Evolutionary conservation across 1,140 invertebrate species (phyloP).

Genomic region (Belonocnema kinseyi): DNA sequence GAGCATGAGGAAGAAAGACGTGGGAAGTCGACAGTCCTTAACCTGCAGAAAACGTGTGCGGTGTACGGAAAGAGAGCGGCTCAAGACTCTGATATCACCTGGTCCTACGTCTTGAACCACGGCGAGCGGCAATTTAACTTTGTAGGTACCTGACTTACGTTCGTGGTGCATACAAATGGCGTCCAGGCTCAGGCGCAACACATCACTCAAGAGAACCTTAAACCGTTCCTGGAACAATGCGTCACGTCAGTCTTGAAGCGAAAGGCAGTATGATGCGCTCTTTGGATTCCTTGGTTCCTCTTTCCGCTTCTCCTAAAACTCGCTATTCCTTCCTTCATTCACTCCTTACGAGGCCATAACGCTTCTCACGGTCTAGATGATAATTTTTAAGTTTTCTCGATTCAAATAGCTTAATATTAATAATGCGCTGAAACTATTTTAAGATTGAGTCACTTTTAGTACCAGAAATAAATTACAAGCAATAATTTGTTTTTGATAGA

Average conservation of each 20-base stretch:
- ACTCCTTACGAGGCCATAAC: no score
- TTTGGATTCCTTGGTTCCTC: no score
- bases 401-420: no score
- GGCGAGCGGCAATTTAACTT: slow-evolving; percentile 61
- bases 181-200: slow-evolving; percentile 36
- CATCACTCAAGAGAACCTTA: slow-evolving; percentile 46
- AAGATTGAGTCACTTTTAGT: no score
- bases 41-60: slow-evolving; percentile 50
- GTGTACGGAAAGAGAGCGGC: slow-evolving; percentile 43
- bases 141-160: slow-evolving; percentile 51
- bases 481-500: no score
- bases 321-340: no score
- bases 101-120: slow-evolving; percentile 52
- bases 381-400: no score
- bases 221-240: slow-evolving; percentile 45
- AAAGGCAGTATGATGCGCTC: slow-evolving; percentile 30
- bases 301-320: no score
- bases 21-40: slow-evolving; percentile 36
- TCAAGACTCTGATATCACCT: slow-evolving; percentile 53
- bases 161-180: slow-evolving; percentile 56
- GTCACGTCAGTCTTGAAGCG: slow-evolving; percentile 42
- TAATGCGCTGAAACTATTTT: no score
- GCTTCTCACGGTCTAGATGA: no score
- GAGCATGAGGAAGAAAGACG: slow-evolving; percentile 14
- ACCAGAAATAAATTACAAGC: no score